Evolutionary conservation across 2,113 vertebrate genomes (phyloP).

Genomic region (Chaetura pelagica): DNA sequence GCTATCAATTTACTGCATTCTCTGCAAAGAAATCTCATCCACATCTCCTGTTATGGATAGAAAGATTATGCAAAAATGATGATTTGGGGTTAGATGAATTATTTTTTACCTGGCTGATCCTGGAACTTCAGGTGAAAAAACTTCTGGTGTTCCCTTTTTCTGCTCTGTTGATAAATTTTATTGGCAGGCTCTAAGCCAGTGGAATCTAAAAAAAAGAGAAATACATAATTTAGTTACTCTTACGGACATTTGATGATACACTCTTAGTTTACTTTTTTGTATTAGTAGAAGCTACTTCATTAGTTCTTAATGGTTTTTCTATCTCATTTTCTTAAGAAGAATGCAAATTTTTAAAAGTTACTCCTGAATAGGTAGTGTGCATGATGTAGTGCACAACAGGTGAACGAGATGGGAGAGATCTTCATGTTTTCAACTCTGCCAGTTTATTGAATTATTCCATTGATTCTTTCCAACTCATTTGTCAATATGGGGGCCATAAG

Average conservation of each 20-base stretch:
- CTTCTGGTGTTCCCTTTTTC: constrained; percentile 7
- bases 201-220: constrained; percentile 1
- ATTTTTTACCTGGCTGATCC: constrained; percentile 47
- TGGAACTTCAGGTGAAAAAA: constrained; percentile 35
- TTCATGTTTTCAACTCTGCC: not conserved
- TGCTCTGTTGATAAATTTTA: constrained; percentile 46
- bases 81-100: constrained; percentile 35
- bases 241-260: not conserved
- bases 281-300: not conserved
- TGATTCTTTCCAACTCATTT: not conserved
- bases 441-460: not conserved
- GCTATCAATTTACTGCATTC: constrained; percentile 66
- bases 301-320: not conserved
- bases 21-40: constrained; percentile 49
- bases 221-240: not conserved
- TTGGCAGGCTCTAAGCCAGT: not conserved
- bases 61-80: constrained; percentile 53
- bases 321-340: not conserved
- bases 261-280: not conserved
- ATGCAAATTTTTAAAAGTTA: not conserved
- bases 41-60: constrained; percentile 26
- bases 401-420: not conserved
- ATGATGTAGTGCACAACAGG: not conserved
- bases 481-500: not conserved
- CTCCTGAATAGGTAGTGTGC: not conserved